Base-by-base conservation (phyloP, 2,888 invertebrate species). In the Thecocarcelia acutangulata region DNA sequence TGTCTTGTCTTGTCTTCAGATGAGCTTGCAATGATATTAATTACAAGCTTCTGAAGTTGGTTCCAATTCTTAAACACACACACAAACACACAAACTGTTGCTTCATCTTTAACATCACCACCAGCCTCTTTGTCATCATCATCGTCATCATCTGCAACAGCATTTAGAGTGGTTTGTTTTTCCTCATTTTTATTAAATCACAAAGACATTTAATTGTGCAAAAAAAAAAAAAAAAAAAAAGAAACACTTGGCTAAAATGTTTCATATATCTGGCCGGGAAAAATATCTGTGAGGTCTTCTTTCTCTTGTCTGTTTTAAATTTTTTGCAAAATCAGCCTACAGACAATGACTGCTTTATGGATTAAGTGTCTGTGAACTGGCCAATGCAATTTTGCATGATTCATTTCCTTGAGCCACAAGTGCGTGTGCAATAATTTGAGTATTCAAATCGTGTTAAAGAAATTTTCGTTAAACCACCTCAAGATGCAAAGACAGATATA, bases 1-100 rank as follows among this genome's bases (percentile, higher is more conserved):
- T 52, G 24, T 37, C 9, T 15, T 59, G 42, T 52, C 37, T 54
- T 46, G 52, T 46, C 40, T 78, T 44, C 61, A 82, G 74, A 82
- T 82, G 78, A 64, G 64, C 59, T 78, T 66, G 66, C 70, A 66
- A 56, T 54, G 82, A 75, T 82, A 82, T 78, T 82, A 82, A 82
- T 82, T 82, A 78, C 78, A 74, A 82, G 74, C 74, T 78, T 78
- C 78, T 75, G 74, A 52, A 54, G 76, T 76, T 61, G 56, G 2
- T 58, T 58, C 46, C 44, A 40, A 66, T 24, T 74, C 3, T 13
- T 11, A 28, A 15, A 52, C 13, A 37, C 58, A n/a, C 58, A n/a
- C 13, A 21, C 24, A 13, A 2, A 28, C 13, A 68, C 58, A 33
- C 5, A 33, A 0, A 15, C 13, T 21, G 13, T n/a, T 50, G 12